Evolutionary conservation across 2,797 vertebrate genomes (phyloP), one percentile per base, ranked within the genome.

Genomic region (Falco peregrinus): DNA sequence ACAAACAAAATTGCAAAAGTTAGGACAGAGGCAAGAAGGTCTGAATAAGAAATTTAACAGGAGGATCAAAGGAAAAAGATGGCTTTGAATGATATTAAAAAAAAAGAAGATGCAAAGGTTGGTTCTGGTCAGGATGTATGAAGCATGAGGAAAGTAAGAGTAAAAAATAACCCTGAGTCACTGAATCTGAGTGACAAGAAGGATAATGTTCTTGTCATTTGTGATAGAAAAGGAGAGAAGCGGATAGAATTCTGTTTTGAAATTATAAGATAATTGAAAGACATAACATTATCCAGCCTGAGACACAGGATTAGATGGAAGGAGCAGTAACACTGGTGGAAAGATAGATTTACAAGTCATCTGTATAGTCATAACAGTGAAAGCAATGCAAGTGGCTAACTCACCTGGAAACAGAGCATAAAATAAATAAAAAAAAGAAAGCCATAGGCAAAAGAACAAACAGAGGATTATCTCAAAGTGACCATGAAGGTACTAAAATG

Each of bases 81-180:
- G 2, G 8, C 69, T 67, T 31, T 70, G 16, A 85, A 67, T 0
- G 3, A 26, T 17, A 71, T 12, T 7, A 9, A 31, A 59, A 79
- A 59, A 41, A 80, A 64, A 63, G 9, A 86, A 53, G 0, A 24
- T 64, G 33, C 33, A 78, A 76, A 39, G 78, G n/a, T 25, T 87
- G 39, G 13, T 79, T 74, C 51, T 76, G 92, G 93, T 73, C 90
- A 95, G 64, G 20, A 77, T 35, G 10, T 39, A 70, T 35, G 43
- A 94, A 95, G 70, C 35, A 78, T 29, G 39, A 97, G 43, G 71
- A 79, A 95, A 77, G 41, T 18, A 81, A 64, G 29, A 94, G 69
- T 45, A 10, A 92, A 93, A 94, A 90, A 92, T 82, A 93, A 96
- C 31, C 77, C 80, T 82, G 59, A 90, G 90, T 87, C 88, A 96